A percentile compares a stretch with the other conserved stretches of the same genome.
phyloP scores from a whole-genome alignment of 2,113 vertebrate genomes.

The Epinephelus fuscoguttatus region DNA sequence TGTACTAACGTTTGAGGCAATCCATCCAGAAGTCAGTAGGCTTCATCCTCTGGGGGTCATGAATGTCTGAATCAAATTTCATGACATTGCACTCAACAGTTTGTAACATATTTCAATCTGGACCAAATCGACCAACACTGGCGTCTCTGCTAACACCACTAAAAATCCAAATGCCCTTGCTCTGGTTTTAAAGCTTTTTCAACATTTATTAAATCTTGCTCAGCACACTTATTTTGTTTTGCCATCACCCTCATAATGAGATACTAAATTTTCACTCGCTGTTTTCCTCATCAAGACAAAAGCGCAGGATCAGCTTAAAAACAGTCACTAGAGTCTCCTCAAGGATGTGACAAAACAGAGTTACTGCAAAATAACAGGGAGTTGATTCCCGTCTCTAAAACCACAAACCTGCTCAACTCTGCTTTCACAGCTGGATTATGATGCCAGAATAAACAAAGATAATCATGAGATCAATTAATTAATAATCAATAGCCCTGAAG shows the following conservation, averaged over 20 bases:
- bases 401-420: not conserved
- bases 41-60: not conserved
- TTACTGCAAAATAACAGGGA: no score
- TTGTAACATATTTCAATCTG: not conserved
- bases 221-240: not conserved
- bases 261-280: not conserved
- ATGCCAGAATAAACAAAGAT: not conserved
- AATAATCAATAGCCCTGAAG: not conserved
- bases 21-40: no score
- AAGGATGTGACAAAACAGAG: not conserved
- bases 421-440: not conserved
- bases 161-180: not conserved
- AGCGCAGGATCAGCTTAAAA: not conserved
- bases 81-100: not conserved
- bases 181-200: not conserved
- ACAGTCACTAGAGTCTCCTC: not conserved
- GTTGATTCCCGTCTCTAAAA: not conserved
- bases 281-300: no score
- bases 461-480: not conserved
- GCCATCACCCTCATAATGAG: not conserved
- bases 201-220: not conserved
- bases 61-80: not conserved
- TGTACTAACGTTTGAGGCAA: no score
- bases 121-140: not conserved
- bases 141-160: no score